phyloP scores from a whole-genome alignment of 2,113 vertebrate genomes.

The Pristiophorus japonicus region DNA sequence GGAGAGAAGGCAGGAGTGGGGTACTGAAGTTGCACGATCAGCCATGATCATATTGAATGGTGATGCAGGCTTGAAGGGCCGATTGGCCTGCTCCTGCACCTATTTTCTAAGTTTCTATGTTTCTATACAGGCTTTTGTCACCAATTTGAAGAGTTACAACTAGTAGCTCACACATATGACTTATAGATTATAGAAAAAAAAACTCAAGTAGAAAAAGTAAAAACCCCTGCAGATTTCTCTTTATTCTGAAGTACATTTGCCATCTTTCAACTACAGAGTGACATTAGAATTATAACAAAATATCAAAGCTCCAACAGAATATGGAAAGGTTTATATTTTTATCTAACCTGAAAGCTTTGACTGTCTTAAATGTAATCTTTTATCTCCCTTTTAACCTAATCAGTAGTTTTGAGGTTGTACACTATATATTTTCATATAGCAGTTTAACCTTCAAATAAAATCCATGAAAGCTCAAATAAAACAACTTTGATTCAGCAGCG shows the following conservation, averaged over 20 bases:
- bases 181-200: background rate
- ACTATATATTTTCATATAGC: background rate
- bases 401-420: background rate
- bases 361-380: background rate
- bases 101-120: too few species aligned
- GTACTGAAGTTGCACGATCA: too few species aligned
- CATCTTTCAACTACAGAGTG: background rate
- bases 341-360: background rate
- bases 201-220: background rate
- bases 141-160: background rate
- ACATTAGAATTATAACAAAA: conserved; percentile 6
- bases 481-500: background rate
- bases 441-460: background rate
- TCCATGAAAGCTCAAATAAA: background rate
- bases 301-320: background rate
- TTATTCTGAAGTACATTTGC: background rate
- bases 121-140: background rate
- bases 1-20: too few species aligned
- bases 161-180: background rate
- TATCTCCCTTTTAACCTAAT: background rate
- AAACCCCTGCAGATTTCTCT: conserved; percentile 2
- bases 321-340: background rate
- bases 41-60: too few species aligned
- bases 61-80: too few species aligned
- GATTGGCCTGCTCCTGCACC: too few species aligned